These are phyloP conservation scores for Anneissia japonica DNA, from an alignment of 35 echinoderm and acorn worm species.

Conservation along the genomic window DNA sequence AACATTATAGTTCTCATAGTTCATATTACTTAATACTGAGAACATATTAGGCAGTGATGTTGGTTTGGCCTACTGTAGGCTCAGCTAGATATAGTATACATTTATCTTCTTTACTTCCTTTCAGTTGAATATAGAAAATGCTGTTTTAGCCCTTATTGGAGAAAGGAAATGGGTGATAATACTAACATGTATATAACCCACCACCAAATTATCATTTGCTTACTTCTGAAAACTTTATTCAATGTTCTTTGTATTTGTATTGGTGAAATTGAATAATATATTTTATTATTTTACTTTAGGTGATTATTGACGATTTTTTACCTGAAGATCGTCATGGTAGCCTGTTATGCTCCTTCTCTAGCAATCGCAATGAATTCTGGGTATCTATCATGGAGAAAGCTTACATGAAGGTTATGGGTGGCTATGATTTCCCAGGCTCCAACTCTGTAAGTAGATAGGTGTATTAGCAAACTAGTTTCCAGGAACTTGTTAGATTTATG, in stretches of 20 bases:
- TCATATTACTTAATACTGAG: too few relatives aligned
- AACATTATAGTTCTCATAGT: too few relatives aligned
- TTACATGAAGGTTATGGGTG: slow-evolving; percentile 99
- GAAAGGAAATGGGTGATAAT: too few relatives aligned
- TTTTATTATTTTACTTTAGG: slow-evolving; percentile 37
- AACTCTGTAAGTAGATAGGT: slow-evolving; percentile 70
- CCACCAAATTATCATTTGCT: too few relatives aligned
- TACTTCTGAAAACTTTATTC: neutral
- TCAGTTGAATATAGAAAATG: too few relatives aligned
- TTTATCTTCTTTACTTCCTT: too few relatives aligned
- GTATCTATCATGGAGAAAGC: slow-evolving; percentile 88
- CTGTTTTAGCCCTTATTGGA: too few relatives aligned
- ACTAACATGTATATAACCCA: too few relatives aligned
- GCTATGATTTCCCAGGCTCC: slow-evolving; percentile 98
- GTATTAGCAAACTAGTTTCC: neutral
- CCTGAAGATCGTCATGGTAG: slow-evolving; percentile 69
- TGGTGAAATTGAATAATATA: neutral
- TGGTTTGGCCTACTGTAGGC: too few relatives aligned
- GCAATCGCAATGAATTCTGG: slow-evolving; percentile 93
- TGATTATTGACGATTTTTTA: slow-evolving; percentile 88
- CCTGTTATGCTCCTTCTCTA: slow-evolving; percentile 90
- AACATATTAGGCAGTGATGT: too few relatives aligned
- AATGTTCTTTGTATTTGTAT: neutral
- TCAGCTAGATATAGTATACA: too few relatives aligned
- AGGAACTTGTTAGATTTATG: too few relatives aligned